phyloP scores from a whole-genome alignment of 2,113 vertebrate species.

The Heteronetta atricapilla region DNA sequence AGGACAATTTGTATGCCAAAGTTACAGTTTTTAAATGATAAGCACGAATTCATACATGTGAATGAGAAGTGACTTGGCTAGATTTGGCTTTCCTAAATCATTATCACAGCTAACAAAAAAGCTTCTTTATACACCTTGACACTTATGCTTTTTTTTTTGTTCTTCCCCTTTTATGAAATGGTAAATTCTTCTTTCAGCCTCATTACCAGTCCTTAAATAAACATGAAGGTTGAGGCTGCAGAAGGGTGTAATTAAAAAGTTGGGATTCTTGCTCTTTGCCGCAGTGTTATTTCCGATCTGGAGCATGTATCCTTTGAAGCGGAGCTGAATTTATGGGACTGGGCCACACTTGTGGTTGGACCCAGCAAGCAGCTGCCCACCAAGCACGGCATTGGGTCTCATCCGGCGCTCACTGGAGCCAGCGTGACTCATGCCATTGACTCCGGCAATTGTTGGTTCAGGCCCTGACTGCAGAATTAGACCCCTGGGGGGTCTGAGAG shows the following conservation, averaged over 20 bases:
- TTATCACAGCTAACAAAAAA: slow-evolving; percentile 6
- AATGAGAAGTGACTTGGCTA: not conserved
- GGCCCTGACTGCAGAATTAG: slow-evolving; percentile 60
- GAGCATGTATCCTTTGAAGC: slow-evolving; percentile 32
- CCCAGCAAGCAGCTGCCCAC: slow-evolving; percentile 13
- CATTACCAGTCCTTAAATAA: slow-evolving; percentile 57
- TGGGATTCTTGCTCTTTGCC: slow-evolving; percentile 40
- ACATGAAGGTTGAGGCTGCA: slow-evolving; percentile 47
- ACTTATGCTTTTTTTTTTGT: not conserved
- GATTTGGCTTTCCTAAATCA: not conserved
- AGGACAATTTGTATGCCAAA: not conserved
- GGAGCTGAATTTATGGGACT: not conserved
- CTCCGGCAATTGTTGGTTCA: slow-evolving; percentile 31
- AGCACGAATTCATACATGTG: not conserved
- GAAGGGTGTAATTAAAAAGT: slow-evolving; percentile 48
- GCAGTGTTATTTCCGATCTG: slow-evolving; percentile 41
- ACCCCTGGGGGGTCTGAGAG: slow-evolving; percentile 38
- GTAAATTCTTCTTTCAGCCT: slow-evolving; percentile 37
- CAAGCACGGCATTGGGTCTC: not conserved
- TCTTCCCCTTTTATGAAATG: slow-evolving; percentile 14
- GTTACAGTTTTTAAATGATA: slow-evolving; percentile 9
- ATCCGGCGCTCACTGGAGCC: not conserved
- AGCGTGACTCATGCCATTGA: not conserved
- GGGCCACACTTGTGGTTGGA: not conserved
- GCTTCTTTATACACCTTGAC: not conserved